Conservation (phyloP, 2,888 invertebrate genomes). For the Diabrotica balteata region DNA sequence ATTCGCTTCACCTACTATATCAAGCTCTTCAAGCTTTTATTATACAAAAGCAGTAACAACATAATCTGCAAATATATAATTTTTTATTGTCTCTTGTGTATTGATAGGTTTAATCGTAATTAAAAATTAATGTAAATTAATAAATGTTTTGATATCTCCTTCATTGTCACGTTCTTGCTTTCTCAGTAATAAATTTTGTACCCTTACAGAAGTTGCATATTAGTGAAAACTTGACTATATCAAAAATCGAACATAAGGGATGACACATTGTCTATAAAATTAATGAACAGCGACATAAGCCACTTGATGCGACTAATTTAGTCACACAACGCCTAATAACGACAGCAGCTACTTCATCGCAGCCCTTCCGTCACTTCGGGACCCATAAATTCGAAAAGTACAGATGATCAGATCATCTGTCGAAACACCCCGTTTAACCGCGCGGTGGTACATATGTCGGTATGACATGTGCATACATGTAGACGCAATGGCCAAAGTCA, state of each 20-base stretch:
- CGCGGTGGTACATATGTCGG: constrained; percentile 34
- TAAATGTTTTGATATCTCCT: too few species aligned
- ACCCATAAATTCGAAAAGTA: constrained; percentile 35
- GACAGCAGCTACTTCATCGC: constrained; percentile 3
- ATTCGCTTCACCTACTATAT: too few species aligned
- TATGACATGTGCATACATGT: constrained; percentile 35
- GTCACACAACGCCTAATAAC: constrained; percentile 34
- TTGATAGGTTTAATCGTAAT: too few species aligned
- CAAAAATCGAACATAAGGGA: constrained; percentile 3
- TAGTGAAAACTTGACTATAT: not conserved
- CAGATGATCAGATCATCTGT: constrained; percentile 49
- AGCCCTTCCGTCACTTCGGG: constrained; percentile 24
- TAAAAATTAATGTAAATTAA: too few species aligned
- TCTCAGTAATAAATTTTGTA: too few species aligned
- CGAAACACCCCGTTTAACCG: constrained; percentile 39
- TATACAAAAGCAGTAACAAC: too few species aligned
- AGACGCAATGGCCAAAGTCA: constrained; percentile 36
- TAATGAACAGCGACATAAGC: constrained; percentile 27
- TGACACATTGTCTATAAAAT: constrained; percentile 16
- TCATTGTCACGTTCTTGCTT: too few species aligned
- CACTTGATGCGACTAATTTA: constrained; percentile 37
- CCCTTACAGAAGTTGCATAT: too few species aligned
- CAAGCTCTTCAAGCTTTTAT: too few species aligned
- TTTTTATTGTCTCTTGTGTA: too few species aligned
- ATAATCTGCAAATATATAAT: too few species aligned